Percentiles rank a stretch among this genome's conserved stretches.
These are phyloP conservation scores for Rhizoglyphus robini DNA, from an alignment of 1,140 invertebrate genomes.

Conservation along the genomic window DNA sequence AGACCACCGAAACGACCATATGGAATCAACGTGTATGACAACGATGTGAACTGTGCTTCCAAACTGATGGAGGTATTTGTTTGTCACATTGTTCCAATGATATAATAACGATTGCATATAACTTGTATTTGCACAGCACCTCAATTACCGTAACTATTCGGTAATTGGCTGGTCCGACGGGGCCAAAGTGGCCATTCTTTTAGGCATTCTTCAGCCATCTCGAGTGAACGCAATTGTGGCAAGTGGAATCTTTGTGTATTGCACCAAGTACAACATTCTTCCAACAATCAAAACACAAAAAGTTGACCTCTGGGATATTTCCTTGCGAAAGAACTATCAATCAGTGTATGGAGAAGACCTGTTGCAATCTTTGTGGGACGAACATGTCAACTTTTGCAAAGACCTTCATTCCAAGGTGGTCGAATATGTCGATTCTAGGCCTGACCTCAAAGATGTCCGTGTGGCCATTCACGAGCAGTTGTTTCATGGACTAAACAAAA, in stretches of 20 bases:
- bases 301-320: neutral
- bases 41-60: conserved; percentile 7
- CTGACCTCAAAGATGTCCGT: neutral
- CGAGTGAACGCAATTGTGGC: conserved; percentile 10
- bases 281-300: conserved; percentile 4
- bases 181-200: conserved; percentile 18
- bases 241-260: conserved; percentile 7
- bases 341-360: conserved; percentile 16
- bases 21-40: conserved; percentile 12
- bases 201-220: conserved; percentile 20
- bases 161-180: conserved; percentile 23
- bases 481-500: neutral
- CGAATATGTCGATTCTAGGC: neutral
- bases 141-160: conserved; percentile 18
- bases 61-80: conserved; percentile 16
- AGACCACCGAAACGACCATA: conserved; percentile 20
- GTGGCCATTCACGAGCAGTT: conserved; percentile 1
- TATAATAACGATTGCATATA: neutral
- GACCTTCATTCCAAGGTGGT: neutral
- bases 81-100: neutral
- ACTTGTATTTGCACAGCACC: neutral
- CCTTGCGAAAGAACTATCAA: neutral
- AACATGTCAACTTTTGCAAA: conserved; percentile 20
- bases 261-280: neutral
- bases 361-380: conserved; percentile 17